phyloP scores from a whole-genome alignment of 2,113 vertebrate genomes.

The Saccopteryx leptura region DNA sequence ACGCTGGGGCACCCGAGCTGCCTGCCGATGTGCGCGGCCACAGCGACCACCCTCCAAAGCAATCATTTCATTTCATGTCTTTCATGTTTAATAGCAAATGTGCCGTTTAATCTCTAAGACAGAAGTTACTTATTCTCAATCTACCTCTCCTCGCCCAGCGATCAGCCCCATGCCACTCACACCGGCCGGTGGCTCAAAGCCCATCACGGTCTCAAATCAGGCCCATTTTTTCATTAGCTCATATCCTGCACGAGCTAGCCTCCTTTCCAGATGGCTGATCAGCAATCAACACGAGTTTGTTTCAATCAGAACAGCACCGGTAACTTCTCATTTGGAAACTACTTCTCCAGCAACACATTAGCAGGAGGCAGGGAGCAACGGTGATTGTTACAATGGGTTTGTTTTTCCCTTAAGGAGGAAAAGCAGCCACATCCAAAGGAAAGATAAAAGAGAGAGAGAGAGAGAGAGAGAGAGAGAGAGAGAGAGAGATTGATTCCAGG shows the following conservation, averaged over 20 bases:
- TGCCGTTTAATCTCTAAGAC: slow-evolving; percentile 90
- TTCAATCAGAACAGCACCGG: slow-evolving; percentile 93
- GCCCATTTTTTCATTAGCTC: slow-evolving; percentile 95
- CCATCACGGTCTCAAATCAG: slow-evolving; percentile 93
- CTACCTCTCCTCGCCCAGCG: slow-evolving; percentile 84
- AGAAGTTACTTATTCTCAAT: slow-evolving; percentile 90
- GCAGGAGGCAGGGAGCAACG: slow-evolving; percentile 76
- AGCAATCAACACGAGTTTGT: slow-evolving; percentile 96
- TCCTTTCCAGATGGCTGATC: slow-evolving; percentile 97
- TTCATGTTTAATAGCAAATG: slow-evolving; percentile 89
- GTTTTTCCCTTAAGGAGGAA: slow-evolving; percentile 42
- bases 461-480: neutral
- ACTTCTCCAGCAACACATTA: slow-evolving; percentile 86
- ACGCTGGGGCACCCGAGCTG: slow-evolving; percentile 74
- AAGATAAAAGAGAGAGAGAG: neutral
- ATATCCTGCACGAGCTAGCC: slow-evolving; percentile 92
- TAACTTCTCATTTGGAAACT: slow-evolving; percentile 93
- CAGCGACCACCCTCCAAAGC: slow-evolving; percentile 82
- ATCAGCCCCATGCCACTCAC: slow-evolving; percentile 86
- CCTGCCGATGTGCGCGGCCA: slow-evolving; percentile 78
- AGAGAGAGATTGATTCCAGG: neutral
- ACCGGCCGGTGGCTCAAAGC: slow-evolving; percentile 88
- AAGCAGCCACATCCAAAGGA: neutral
- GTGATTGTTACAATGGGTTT: slow-evolving; percentile 69
- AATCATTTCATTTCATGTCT: slow-evolving; percentile 88